A percentile compares a stretch with the other conserved stretches of the same genome.
These are phyloP conservation scores for Drosophila mettleri DNA, from an alignment of 2,888 invertebrate species.

Conservation along the genomic window DNA sequence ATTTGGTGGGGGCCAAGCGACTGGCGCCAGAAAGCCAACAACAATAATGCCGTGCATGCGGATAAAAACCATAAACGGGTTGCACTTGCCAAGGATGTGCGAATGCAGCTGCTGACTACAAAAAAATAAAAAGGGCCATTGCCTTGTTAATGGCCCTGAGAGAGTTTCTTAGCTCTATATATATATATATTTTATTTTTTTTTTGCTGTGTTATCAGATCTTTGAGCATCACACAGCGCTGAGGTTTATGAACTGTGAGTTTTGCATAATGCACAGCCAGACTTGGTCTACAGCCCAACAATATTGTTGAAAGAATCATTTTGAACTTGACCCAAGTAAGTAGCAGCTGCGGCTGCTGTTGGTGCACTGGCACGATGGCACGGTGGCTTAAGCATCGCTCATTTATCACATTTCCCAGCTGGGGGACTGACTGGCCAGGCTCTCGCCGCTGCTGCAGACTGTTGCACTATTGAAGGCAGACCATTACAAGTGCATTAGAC, in stretches of 20 bases:
- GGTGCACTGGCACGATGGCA: slow-evolving; percentile 1
- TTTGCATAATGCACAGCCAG: slow-evolving; percentile 46
- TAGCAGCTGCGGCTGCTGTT: slow-evolving; percentile 4
- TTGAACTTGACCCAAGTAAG: slow-evolving; percentile 73
- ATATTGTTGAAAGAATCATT: slow-evolving; percentile 58
- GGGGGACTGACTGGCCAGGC: slow-evolving; percentile 21
- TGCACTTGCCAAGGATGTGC: slow-evolving; percentile 64
- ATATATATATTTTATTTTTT: slow-evolving; percentile 10
- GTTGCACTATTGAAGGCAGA: slow-evolving; percentile 43
- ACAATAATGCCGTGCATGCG: slow-evolving; percentile 38
- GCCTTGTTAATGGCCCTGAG: slow-evolving; percentile 73
- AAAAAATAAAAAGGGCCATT: slow-evolving; percentile 60
- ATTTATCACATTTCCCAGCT: slow-evolving; percentile 57
- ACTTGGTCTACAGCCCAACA: slow-evolving; percentile 44
- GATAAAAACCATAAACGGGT: slow-evolving; percentile 26
- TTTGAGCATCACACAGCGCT: slow-evolving; percentile 33
- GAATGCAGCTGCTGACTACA: slow-evolving; percentile 36
- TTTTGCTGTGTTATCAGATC: slow-evolving; percentile 2
- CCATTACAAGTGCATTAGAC: slow-evolving; percentile 60
- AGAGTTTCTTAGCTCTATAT: slow-evolving; percentile 11
- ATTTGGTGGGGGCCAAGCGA: slow-evolving; percentile 35
- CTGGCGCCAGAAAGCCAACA: slow-evolving; percentile 73
- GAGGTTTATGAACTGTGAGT: slow-evolving; percentile 60
- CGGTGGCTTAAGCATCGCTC: slow-evolving; percentile 26
- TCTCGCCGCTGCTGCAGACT: slow-evolving; percentile 22